Percentiles rank a stretch among this genome's conserved stretches.
These are phyloP conservation scores for Linnaemya tessellans DNA, from an alignment of 2,888 invertebrate genomes.

Conservation along the genomic window DNA sequence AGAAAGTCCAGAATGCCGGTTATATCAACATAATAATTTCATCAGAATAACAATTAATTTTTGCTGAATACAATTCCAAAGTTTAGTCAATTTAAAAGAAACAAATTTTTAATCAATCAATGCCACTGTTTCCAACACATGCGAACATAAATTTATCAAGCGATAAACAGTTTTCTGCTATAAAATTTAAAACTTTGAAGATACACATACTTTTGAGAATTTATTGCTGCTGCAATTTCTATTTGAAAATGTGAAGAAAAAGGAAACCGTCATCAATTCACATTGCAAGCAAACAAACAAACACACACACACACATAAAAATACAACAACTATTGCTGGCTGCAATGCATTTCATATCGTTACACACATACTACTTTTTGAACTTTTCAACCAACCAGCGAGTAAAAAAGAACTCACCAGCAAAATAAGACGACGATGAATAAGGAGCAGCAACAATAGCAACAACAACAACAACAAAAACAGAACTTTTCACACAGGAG, in stretches of 20 bases:
- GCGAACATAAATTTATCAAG: slow-evolving; percentile 10
- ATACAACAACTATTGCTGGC: not conserved
- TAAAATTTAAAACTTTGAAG: slow-evolving; percentile 74
- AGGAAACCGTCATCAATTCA: slow-evolving; percentile 66
- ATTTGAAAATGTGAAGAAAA: slow-evolving; percentile 61
- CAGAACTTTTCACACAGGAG: slow-evolving; percentile 74
- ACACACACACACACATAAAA: not conserved
- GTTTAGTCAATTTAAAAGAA: not conserved
- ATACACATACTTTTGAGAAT: slow-evolving; percentile 77
- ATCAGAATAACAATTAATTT: too few relatives aligned
- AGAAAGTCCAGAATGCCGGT: too few relatives aligned
- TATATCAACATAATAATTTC: too few relatives aligned
- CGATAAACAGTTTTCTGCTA: slow-evolving; percentile 65
- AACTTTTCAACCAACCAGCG: slow-evolving; percentile 34
- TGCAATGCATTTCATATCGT: slow-evolving; percentile 62
- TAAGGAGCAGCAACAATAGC: slow-evolving; percentile 22
- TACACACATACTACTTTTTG: slow-evolving; percentile 10
- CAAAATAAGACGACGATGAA: slow-evolving; percentile 73
- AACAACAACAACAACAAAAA: slow-evolving; percentile 31
- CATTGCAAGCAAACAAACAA: slow-evolving; percentile 30
- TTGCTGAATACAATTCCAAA: too few relatives aligned
- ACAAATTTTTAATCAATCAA: not conserved
- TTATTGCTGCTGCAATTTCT: slow-evolving; percentile 81
- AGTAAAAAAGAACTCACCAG: not conserved
- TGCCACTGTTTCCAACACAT: slow-evolving; percentile 38